Percentiles rank a stretch among this genome's conserved stretches.
Conservation (phyloP, 2,797 vertebrate genomes). For the Petrocephalus schoutedeni region DNA sequence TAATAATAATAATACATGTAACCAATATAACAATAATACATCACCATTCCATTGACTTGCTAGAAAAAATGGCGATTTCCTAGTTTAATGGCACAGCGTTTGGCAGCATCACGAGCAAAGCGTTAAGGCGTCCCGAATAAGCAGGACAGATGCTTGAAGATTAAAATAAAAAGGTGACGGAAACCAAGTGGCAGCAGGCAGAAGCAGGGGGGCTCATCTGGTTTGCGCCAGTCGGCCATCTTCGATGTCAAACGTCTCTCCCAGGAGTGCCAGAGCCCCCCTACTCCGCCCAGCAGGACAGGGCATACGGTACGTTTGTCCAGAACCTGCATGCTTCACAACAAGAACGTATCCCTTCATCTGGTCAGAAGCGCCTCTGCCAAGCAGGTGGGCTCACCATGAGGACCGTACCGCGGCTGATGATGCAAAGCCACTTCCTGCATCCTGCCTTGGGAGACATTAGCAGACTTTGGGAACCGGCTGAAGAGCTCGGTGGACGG, state of each 20-base stretch:
- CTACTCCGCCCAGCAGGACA: slow-evolving; percentile 22
- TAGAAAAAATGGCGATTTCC: background rate
- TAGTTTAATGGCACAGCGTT: background rate
- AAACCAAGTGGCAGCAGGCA: slow-evolving; percentile 32
- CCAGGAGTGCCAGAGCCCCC: slow-evolving; percentile 29
- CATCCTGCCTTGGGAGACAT: background rate
- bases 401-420: background rate
- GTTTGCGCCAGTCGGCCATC: slow-evolving; percentile 60
- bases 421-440: background rate
- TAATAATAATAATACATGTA: too few species aligned
- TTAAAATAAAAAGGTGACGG: slow-evolving; percentile 76
- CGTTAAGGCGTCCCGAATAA: background rate
- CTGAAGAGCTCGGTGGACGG: background rate
- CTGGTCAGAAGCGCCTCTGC: slow-evolving; percentile 3
- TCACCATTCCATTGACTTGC: background rate
- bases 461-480: background rate
- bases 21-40: too few species aligned
- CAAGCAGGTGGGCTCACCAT: fast-evolving
- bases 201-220: slow-evolving; percentile 52
- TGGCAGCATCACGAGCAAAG: background rate
- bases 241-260: slow-evolving; percentile 37
- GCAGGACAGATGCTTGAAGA: slow-evolving; percentile 40
- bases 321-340: background rate
- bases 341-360: background rate
- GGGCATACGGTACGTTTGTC: background rate